Conservation (phyloP, 2,888 invertebrate genomes). For the Acleris holmiana region DNA sequence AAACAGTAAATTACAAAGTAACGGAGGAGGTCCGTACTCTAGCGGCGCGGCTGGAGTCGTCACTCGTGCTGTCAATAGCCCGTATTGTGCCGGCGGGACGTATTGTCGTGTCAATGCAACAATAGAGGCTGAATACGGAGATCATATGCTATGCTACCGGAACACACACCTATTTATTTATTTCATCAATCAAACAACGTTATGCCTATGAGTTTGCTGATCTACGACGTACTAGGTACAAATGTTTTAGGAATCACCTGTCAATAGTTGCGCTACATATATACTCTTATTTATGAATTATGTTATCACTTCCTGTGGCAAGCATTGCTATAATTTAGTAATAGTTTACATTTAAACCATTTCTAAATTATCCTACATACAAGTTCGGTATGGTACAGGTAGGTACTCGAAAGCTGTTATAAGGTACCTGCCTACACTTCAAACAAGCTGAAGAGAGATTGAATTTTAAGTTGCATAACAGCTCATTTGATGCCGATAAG, state of each 20-base stretch:
- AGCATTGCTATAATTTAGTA: too few relatives aligned
- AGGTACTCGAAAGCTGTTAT: slow-evolving; percentile 21
- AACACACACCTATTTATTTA: slow-evolving; percentile 44
- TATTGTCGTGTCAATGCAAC: slow-evolving; percentile 62
- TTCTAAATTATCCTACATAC: too few relatives aligned
- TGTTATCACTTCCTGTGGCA: too few relatives aligned
- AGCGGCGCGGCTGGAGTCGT: slow-evolving; percentile 37
- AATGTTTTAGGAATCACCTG: neutral
- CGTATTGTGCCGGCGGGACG: slow-evolving; percentile 54
- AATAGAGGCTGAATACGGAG: slow-evolving; percentile 57
- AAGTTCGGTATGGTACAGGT: too few relatives aligned
- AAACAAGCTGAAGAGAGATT: neutral
- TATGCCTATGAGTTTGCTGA: slow-evolving; percentile 17
- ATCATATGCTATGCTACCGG: slow-evolving; percentile 56
- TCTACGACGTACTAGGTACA: slow-evolving; percentile 7
- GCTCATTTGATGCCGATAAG: neutral
- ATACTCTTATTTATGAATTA: too few relatives aligned
- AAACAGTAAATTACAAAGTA: neutral
- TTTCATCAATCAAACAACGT: slow-evolving; percentile 40
- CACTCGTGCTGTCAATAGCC: slow-evolving; percentile 59
- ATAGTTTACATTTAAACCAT: too few relatives aligned
- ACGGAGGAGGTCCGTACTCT: slow-evolving; percentile 7
- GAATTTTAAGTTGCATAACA: neutral
- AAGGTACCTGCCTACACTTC: neutral
- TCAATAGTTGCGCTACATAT: neutral